These are phyloP conservation scores for Eupelmus urozonus DNA, from an alignment of 2,888 invertebrate species.

Conservation along the genomic window DNA sequence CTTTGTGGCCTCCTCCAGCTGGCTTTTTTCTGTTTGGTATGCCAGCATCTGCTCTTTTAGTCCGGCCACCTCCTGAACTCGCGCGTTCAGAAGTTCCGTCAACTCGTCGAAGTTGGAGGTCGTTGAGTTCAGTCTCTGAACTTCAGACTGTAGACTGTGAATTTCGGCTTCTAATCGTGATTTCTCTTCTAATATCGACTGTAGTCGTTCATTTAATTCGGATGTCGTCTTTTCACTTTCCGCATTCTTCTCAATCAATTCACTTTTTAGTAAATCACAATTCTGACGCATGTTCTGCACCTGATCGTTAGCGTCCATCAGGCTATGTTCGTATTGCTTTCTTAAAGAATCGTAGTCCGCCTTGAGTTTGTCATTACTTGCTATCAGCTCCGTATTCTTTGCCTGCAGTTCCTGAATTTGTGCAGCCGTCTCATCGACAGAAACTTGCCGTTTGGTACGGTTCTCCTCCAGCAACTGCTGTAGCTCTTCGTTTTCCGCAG, in stretches of 20 bases:
- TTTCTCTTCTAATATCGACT: constrained; percentile 63
- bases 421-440: constrained; percentile 7
- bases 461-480: constrained; percentile 81
- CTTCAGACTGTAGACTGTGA: constrained; percentile 74
- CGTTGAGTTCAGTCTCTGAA: constrained; percentile 67
- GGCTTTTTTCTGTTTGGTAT: constrained; percentile 64
- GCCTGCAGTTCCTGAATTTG: constrained; percentile 58
- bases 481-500: constrained; percentile 82
- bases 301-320: constrained; percentile 69
- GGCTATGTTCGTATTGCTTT: constrained; percentile 67
- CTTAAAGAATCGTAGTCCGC: constrained; percentile 66
- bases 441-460: constrained; percentile 70
- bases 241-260: constrained; percentile 63
- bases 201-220: constrained; percentile 60
- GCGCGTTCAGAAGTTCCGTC: constrained; percentile 68
- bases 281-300: constrained; percentile 65
- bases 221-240: constrained; percentile 60
- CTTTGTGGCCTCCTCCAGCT: constrained; percentile 66
- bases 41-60: constrained; percentile 69
- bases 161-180: constrained; percentile 73
- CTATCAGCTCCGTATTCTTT: constrained; percentile 62
- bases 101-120: constrained; percentile 66
- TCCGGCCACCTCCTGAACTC: constrained; percentile 71
- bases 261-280: constrained; percentile 65
- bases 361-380: constrained; percentile 63